phyloP scores from a whole-genome alignment of 2,113 vertebrate genomes.

The Daubentonia madagascariensis region DNA sequence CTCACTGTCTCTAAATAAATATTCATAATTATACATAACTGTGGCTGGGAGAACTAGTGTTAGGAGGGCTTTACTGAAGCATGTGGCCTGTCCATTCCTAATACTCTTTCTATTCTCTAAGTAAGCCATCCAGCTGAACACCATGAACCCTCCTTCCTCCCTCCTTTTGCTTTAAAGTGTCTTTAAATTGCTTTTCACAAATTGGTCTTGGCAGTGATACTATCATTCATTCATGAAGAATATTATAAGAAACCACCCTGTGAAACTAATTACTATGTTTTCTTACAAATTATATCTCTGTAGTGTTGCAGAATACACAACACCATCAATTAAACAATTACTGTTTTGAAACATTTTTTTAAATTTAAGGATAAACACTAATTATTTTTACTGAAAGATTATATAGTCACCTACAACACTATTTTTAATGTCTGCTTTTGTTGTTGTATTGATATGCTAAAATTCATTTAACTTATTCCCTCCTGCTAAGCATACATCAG shows the following conservation, averaged over 20 bases:
- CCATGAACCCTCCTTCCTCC: accelerated
- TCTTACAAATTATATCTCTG: conserved; percentile 50
- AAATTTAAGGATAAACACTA: background rate
- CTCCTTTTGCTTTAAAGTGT: background rate
- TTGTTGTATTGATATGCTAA: background rate
- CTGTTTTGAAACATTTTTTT: background rate
- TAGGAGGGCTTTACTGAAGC: background rate
- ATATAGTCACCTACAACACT: background rate
- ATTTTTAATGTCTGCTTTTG: background rate
- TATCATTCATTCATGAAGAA: conserved; percentile 35
- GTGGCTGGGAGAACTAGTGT: background rate
- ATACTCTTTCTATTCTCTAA: background rate
- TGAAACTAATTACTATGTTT: conserved; percentile 48
- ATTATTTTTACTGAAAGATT: background rate
- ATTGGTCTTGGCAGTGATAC: conserved; percentile 3
- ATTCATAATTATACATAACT: background rate
- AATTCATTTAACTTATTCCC: conserved; percentile 6
- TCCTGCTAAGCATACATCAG: background rate
- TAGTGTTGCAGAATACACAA: background rate
- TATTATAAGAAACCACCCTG: conserved; percentile 34
- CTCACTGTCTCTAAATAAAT: background rate
- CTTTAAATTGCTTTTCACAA: conserved; percentile 42
- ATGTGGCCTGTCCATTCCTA: background rate
- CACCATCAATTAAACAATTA: conserved; percentile 27
- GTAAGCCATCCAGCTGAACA: background rate